Base-by-base conservation (phyloP, 2,113 vertebrate species). In the Suncus etruscus region DNA sequence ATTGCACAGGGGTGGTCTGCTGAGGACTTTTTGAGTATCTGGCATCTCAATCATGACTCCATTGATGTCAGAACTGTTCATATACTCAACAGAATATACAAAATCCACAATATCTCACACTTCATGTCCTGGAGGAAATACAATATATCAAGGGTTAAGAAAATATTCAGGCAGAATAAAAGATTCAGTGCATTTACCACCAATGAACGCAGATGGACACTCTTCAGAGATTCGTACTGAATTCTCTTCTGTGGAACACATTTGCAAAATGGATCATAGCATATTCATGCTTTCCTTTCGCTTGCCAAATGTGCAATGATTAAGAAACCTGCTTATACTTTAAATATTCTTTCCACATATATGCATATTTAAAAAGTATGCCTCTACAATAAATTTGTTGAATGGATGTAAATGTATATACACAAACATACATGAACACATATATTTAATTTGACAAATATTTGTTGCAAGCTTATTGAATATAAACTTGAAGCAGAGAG, bases 211-310 rank as follows among this genome's bases (percentile, higher is more conserved):
- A 90, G 88, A 86, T 91, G 92, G 70, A 76, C 87, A 77, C 78
- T 94, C 61, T 90, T 93, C 94, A 91, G 58, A 95, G 70, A 94
- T 86, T 73, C 85, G 48, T 79, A 16, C 22, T 94, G 93, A 94
- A 95, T 95, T 24, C 72, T 76, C 2, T 94, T 93, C 89, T 93
- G 79, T 75, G 65, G 24, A 95, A 29, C 78, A 89, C 95, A 93
- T 86, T 89, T 95, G 83, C 83, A 87, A 77, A 92, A 39, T 11
- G 14, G 12, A 96, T 96, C 39, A 91, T 94, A 87, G 48, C 89
- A 87, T 95, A 94, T 96, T 95, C 69, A 94, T 82, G 48, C 9
- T 32, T 91, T 29, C 68, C 69, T 94, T 92, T 91, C 58, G 69
- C 89, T 66, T 91, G 76, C 20, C 72, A 95, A 77, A 76, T 90